Base-by-base conservation (phyloP, 2,113 vertebrate genomes). In the Thinocorus orbignyianus region DNA sequence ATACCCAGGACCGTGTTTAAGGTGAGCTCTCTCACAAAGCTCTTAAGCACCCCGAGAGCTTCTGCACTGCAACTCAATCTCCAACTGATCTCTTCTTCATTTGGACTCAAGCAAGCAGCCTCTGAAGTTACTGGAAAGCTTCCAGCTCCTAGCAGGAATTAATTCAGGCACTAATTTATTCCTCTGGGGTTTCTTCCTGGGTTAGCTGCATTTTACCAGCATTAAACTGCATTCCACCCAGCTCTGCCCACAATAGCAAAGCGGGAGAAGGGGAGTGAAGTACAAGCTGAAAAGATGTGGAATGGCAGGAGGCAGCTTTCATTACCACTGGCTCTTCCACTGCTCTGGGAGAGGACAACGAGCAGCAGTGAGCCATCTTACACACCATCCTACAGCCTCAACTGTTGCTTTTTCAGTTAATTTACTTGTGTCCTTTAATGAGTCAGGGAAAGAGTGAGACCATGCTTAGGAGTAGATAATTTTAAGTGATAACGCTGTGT, bases 161-260 rank as follows among this genome's bases (percentile, higher is more conserved):
- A 95, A 92, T 83, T 87, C 81, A 89, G 81, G 78, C 65, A 54
- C 46, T 70, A 58, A 73, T 91, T 78, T 89, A 81, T 86, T 91
- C 83, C 77, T 60, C 1, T 11, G 64, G 55, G 84, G 60, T 31
- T 94, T 70, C 64, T 80, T 48, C 72, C 60, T 61, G n/a, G 48
- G 58, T 74, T 73, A 88, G 82, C 57, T 92, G 41, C 23, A 19
- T 72, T 92, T 81, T 64, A 78, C 51, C 81, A 93, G 58, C 37
- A 48, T 85, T 78, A 77, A 80, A 76, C 57, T 70, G 44, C 60
- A 22, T 78, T 87, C 73, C 57, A 54, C 60, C 60, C 52, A 68
- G 5, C 41, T 66, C 65, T 0, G 0, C 58, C 80, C 62, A 85
- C 58, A 57, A 71, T 44, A 66, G 28, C 55, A 13, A 3, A 3